Conservation (phyloP, 1,140 invertebrate genomes). For the Trichonephila clavata region DNA sequence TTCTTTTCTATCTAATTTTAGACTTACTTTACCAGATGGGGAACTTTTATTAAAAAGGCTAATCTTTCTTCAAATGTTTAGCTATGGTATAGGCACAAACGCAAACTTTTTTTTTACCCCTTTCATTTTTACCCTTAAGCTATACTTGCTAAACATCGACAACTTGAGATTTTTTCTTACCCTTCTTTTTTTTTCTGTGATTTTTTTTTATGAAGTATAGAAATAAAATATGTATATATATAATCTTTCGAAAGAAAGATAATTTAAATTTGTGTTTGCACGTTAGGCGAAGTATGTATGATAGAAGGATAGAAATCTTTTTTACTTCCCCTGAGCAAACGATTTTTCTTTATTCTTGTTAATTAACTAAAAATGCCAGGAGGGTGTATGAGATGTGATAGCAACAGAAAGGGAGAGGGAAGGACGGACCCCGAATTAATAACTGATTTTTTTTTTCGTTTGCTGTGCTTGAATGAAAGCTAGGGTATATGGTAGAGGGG, state of each 20-base stretch:
- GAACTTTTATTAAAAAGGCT: conserved; percentile 46
- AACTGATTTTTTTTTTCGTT: conserved; percentile 15
- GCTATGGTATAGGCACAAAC: conserved; percentile 18
- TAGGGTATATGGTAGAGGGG: background rate
- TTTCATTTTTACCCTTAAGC: background rate
- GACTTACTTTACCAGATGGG: conserved; percentile 21
- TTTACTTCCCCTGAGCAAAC: background rate
- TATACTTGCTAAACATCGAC: conserved; percentile 18
- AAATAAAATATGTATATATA: background rate
- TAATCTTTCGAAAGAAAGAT: conserved; percentile 29
- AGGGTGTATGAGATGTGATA: background rate
- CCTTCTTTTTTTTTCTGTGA: background rate
- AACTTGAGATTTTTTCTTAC: background rate
- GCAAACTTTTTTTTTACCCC: conserved; percentile 23
- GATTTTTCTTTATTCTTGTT: conserved; percentile 32
- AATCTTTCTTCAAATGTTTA: conserved; percentile 64
- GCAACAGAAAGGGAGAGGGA: background rate
- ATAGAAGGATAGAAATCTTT: background rate
- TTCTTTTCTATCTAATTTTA: conserved; percentile 51
- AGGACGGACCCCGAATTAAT: background rate
- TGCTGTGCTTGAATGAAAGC: background rate
- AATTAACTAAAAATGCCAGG: conserved; percentile 35
- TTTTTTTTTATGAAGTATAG: background rate
- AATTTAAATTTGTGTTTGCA: conserved; percentile 62
- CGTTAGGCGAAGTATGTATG: background rate